Evolutionary conservation across 2,113 vertebrate genomes (phyloP).

Genomic region (Sebastes fasciatus): DNA sequence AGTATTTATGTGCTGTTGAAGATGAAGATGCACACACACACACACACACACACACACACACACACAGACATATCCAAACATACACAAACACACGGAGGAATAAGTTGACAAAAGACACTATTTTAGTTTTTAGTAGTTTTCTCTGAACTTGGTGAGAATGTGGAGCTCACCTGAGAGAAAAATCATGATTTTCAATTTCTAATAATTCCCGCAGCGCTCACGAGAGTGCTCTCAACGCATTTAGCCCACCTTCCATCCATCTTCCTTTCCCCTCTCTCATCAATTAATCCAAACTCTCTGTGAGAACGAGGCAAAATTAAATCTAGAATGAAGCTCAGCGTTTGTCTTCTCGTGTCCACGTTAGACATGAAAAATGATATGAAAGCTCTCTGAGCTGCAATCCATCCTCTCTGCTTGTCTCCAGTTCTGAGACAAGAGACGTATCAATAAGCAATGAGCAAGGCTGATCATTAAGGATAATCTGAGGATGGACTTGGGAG

Average conservation of each 20-base stretch:
- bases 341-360: slow-evolving; percentile 52
- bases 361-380: slow-evolving; percentile 42
- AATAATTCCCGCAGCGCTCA: slow-evolving; percentile 19
- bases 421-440: slow-evolving; percentile 42
- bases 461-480: slow-evolving; percentile 20
- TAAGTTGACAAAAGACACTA: not conserved
- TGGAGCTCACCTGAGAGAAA: slow-evolving; percentile 24
- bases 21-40: not conserved
- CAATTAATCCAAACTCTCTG: slow-evolving; percentile 63
- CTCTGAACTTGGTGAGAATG: slow-evolving; percentile 14
- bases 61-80: not conserved
- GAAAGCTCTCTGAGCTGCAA: slow-evolving; percentile 50
- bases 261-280: slow-evolving; percentile 16
- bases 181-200: slow-evolving; percentile 12
- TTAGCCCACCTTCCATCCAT: slow-evolving; percentile 27
- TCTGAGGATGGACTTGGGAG: slow-evolving; percentile 22
- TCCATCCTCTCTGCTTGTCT: slow-evolving; percentile 50
- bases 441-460: slow-evolving; percentile 41
- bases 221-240: slow-evolving; percentile 7
- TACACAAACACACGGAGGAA: slow-evolving; percentile 14
- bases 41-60: slow-evolving; percentile 2
- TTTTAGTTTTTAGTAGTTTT: slow-evolving; percentile 21
- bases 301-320: slow-evolving; percentile 49
- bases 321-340: slow-evolving; percentile 31
- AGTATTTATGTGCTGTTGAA: slow-evolving; percentile 5